Percentiles rank a stretch among this genome's conserved stretches.
Evolutionary conservation across 2,797 vertebrate species (phyloP).

Genomic region (Australoheros facetus): DNA sequence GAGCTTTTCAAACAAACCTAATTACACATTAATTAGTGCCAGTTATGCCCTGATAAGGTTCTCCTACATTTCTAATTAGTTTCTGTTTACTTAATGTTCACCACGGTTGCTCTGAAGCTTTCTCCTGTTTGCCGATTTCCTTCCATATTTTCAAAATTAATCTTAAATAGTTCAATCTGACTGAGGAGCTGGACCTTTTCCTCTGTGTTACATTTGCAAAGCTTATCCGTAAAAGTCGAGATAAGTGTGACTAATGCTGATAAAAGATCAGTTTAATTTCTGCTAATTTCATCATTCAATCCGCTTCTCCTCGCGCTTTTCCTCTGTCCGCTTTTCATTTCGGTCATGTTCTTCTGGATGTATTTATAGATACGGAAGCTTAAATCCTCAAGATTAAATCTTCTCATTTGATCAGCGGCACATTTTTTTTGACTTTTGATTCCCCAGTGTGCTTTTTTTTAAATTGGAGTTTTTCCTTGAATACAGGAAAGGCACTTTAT

Average conservation of each 20-base stretch:
- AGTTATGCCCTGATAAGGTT: conserved; percentile 42
- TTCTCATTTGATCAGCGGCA: conserved; percentile 17
- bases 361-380: conserved; percentile 17
- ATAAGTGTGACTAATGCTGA: conserved; percentile 22
- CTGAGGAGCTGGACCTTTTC: not conserved
- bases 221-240: conserved; percentile 18
- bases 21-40: conserved; percentile 48
- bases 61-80: conserved; percentile 47
- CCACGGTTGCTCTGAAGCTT: not conserved
- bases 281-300: conserved; percentile 42
- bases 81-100: conserved; percentile 29
- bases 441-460: not conserved
- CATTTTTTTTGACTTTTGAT: not conserved
- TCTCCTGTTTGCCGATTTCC: conserved; percentile 2
- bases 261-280: conserved; percentile 31
- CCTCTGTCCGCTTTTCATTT: not conserved
- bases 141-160: not conserved
- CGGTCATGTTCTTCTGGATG: conserved; percentile 2
- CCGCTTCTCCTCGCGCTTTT: conserved; percentile 11
- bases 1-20: conserved; percentile 31
- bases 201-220: conserved; percentile 2
- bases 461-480: not conserved
- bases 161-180: conserved; percentile 20
- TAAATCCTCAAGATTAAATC: not conserved
- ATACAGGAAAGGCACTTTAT: not conserved